phyloP scores from a whole-genome alignment of 1,140 invertebrate genomes.

The Globodera ellingtonae region DNA sequence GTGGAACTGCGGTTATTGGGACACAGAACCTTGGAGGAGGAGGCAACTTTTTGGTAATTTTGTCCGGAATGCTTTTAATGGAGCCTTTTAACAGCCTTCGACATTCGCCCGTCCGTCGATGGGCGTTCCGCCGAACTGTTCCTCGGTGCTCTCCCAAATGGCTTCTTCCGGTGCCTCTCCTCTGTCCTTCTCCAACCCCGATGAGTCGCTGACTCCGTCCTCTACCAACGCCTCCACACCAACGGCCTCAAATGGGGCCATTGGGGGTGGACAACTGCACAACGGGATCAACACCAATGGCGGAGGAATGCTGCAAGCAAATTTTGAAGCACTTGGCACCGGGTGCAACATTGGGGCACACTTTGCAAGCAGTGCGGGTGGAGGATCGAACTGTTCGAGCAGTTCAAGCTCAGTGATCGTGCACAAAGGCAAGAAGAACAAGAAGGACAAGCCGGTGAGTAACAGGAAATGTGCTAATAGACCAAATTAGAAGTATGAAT shows the following conservation, averaged over 20 bases:
- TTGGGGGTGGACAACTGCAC: constrained; percentile 12
- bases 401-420: constrained; percentile 27
- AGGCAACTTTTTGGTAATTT: constrained; percentile 14
- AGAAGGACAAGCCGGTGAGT: constrained; percentile 35
- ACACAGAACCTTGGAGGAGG: not conserved
- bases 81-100: constrained; percentile 1
- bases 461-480: not conserved
- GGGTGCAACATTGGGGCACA: not conserved
- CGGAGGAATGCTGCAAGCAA: not conserved
- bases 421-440: constrained; percentile 28
- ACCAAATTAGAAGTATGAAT: not conserved
- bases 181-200: constrained; percentile 26
- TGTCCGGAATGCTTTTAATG: not conserved
- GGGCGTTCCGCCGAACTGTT: not conserved
- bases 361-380: not conserved
- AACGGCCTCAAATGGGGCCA: constrained; percentile 18
- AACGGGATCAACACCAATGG: constrained; percentile 8
- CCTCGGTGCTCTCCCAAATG: constrained; percentile 6
- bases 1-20: not conserved
- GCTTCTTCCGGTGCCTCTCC: constrained; percentile 19
- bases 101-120: not conserved
- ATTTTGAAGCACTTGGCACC: constrained; percentile 18
- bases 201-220: constrained; percentile 25
- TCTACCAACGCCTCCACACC: constrained; percentile 31
- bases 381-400: constrained; percentile 23